These are phyloP conservation scores for Hypocryptadius cinnamomeus DNA, from an alignment of 2,113 vertebrate genomes.

Conservation along the genomic window DNA sequence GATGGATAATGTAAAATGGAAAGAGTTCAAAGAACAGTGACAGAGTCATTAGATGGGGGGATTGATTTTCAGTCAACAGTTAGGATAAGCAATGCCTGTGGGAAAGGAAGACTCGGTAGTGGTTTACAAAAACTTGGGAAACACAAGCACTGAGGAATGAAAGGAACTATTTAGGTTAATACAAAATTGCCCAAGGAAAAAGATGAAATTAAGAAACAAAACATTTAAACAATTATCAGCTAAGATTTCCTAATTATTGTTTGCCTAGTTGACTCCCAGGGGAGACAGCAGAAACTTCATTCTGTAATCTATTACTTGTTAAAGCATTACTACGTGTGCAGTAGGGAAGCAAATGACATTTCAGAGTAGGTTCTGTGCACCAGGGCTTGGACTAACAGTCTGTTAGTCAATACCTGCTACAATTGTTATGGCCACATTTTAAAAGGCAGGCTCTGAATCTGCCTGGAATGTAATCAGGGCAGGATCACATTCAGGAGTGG, in stretches of 20 bases:
- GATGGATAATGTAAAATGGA: conserved; percentile 52
- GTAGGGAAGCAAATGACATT: background rate
- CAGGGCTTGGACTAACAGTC: background rate
- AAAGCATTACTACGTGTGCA: background rate
- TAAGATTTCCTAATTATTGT: conserved; percentile 33
- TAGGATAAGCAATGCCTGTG: conserved; percentile 45
- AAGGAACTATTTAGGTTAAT: background rate
- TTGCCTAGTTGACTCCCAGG: conserved; percentile 6
- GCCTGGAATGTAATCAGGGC: background rate
- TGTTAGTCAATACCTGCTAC: background rate
- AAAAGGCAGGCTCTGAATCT: background rate
- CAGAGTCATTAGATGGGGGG: conserved; percentile 23
- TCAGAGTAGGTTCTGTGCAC: background rate
- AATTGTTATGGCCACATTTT: background rate
- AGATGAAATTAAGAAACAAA: conserved; percentile 46
- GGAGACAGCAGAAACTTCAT: background rate
- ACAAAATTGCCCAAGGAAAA: conserved; percentile 6
- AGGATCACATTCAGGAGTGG: background rate
- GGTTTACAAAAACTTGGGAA: conserved; percentile 41
- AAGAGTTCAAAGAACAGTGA: conserved; percentile 44
- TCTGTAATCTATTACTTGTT: background rate
- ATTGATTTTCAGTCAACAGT: conserved; percentile 47
- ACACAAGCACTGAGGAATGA: background rate
- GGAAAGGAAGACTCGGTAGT: conserved; percentile 35
- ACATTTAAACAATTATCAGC: conserved; percentile 43